Percentiles rank a stretch among this genome's conserved stretches.
Conservation (phyloP, 2,797 vertebrate genomes). For the Macropodus opercularis region DNA sequence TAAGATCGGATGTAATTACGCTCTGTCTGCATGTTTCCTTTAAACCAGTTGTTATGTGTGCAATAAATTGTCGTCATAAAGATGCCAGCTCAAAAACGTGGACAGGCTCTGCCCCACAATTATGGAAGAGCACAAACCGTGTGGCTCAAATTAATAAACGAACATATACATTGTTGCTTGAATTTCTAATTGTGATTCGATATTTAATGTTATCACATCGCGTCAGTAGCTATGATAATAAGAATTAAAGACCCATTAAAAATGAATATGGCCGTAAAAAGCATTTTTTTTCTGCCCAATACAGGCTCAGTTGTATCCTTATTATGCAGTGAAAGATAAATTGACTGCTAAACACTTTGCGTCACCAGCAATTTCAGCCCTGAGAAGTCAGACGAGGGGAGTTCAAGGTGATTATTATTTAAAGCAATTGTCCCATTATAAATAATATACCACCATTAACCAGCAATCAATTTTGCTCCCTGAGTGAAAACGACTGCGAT, state of each 20-base stretch:
- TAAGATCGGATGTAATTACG: conserved; percentile 21
- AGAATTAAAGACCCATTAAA: conserved; percentile 18
- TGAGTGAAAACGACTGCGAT: conserved; percentile 85
- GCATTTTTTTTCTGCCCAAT: conserved; percentile 53
- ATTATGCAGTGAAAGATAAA: conserved; percentile 83
- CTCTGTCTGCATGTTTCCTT: conserved; percentile 26
- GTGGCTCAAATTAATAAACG: conserved; percentile 1
- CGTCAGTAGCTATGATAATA: conserved; percentile 33
- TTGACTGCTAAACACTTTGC: conserved; percentile 81
- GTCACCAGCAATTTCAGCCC: conserved; percentile 82
- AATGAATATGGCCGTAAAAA: conserved; percentile 61
- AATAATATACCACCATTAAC: conserved; percentile 89
- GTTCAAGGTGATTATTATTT: conserved; percentile 88
- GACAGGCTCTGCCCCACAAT: conserved; percentile 5
- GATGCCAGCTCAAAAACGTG: conserved; percentile 13
- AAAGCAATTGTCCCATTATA: conserved; percentile 89
- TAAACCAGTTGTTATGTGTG: conserved; percentile 20
- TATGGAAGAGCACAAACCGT: conserved; percentile 6
- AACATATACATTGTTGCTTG: conserved; percentile 5
- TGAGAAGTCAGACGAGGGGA: conserved; percentile 84
- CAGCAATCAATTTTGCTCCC: conserved; percentile 85
- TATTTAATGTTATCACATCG: conserved; percentile 25
- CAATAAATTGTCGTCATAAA: conserved; percentile 45
- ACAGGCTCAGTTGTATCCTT: conserved; percentile 73
- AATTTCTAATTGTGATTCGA: conserved; percentile 23